phyloP scores from a whole-genome alignment of 2,888 invertebrate species.

The Drosophila buzzatii region DNA sequence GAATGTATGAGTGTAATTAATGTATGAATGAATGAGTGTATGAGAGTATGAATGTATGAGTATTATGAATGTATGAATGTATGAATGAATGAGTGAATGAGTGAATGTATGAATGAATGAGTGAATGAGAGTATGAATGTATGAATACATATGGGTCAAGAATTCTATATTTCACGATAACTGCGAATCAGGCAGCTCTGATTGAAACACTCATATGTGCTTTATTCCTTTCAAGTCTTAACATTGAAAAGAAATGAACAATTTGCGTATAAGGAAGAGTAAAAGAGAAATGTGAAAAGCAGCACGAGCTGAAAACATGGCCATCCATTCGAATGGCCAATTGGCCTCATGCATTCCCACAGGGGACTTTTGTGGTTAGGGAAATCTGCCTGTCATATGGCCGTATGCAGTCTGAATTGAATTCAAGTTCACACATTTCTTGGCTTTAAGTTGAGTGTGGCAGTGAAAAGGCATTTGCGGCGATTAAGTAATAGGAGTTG shows the following conservation, averaged over 20 bases:
- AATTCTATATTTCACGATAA: background rate
- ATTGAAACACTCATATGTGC: background rate
- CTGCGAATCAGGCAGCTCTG: background rate
- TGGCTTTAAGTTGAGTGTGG: slow-evolving; percentile 2
- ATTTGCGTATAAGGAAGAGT: no score
- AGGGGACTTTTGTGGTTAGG: background rate
- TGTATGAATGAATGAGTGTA: background rate
- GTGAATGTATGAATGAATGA: background rate
- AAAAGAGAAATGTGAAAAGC: background rate
- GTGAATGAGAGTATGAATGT: background rate
- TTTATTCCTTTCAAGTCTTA: background rate
- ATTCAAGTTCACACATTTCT: background rate
- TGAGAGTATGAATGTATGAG: background rate
- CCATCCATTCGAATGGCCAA: background rate
- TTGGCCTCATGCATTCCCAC: background rate
- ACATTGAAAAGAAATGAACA: background rate
- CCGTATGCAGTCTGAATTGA: background rate
- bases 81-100: background rate
- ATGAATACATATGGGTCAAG: background rate
- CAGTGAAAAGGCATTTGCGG: slow-evolving; percentile 12
- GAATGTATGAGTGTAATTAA: background rate
- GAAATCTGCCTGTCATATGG: background rate
- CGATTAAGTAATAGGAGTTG: slow-evolving; percentile 28
- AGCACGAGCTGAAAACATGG: background rate
- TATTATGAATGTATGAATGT: background rate